phyloP scores from a whole-genome alignment of 2,113 vertebrate genomes.

The Phoenicopterus ruber region DNA sequence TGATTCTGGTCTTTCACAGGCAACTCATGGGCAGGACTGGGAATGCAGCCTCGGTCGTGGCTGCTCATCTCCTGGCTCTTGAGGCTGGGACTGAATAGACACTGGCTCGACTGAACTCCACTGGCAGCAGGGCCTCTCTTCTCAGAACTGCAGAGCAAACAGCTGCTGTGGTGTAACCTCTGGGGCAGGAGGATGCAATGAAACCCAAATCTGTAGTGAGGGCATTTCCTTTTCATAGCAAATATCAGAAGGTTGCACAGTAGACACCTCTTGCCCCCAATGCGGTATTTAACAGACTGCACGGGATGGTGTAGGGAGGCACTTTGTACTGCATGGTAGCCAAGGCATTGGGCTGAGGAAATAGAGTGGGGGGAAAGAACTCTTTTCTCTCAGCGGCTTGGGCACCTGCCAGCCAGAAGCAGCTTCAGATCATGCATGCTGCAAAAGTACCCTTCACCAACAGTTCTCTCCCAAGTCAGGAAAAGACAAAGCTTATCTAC shows the following conservation, averaged over 20 bases:
- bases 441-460: neutral
- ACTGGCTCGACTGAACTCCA: neutral
- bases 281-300: neutral
- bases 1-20: neutral
- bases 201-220: neutral
- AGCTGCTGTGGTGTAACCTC: neutral
- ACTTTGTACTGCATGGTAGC: neutral
- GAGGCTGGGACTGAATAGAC: neutral
- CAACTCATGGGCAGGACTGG: neutral
- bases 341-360: neutral
- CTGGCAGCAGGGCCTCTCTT: neutral
- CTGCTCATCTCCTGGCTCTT: neutral
- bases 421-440: neutral
- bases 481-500: neutral
- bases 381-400: neutral
- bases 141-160: neutral
- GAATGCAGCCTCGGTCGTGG: neutral
- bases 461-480: neutral
- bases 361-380: neutral
- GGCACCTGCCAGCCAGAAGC: neutral
- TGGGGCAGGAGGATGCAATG: neutral
- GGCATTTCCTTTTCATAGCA: neutral
- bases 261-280: accelerated
- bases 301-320: neutral
- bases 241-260: neutral